Evolutionary conservation across 2,113 vertebrate species (phyloP).

Genomic region (Larimichthys crocea): DNA sequence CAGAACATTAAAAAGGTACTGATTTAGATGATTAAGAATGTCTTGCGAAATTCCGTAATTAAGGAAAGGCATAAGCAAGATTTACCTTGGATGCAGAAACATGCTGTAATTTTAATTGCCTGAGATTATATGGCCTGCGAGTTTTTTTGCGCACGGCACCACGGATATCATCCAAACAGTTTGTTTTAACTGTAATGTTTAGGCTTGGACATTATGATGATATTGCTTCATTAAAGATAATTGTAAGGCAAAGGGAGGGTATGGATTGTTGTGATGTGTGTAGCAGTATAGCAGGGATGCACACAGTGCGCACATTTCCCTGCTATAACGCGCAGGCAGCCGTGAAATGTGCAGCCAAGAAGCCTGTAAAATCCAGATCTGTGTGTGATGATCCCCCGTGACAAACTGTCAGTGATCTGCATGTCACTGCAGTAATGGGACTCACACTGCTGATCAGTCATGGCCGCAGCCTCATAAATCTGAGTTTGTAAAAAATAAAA

Average conservation of each 20-base stretch:
- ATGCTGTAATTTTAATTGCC: slow-evolving; percentile 81
- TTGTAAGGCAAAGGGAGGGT: slow-evolving; percentile 3
- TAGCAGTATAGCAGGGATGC: background rate
- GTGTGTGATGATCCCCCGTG: slow-evolving; percentile 26
- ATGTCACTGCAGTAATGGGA: slow-evolving; percentile 6
- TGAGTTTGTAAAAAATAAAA: no score
- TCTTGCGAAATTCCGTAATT: slow-evolving; percentile 82
- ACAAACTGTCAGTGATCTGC: slow-evolving; percentile 33
- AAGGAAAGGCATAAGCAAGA: slow-evolving; percentile 72
- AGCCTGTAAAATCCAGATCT: background rate
- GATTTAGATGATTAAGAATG: slow-evolving; percentile 84
- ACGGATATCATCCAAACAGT: slow-evolving; percentile 37
- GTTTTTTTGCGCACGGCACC: slow-evolving; percentile 4
- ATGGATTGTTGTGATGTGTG: slow-evolving; percentile 9
- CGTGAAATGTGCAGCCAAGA: slow-evolving; percentile 30
- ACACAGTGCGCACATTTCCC: background rate
- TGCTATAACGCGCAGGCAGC: background rate
- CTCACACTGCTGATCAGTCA: slow-evolving; percentile 1
- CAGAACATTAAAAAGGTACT: slow-evolving; percentile 75
- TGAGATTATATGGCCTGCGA: slow-evolving; percentile 64
- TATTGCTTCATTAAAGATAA: slow-evolving; percentile 51
- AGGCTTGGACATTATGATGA: slow-evolving; percentile 33
- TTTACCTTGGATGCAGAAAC: slow-evolving; percentile 66
- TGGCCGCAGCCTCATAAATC: background rate
- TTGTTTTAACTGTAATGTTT: slow-evolving; percentile 45